These are phyloP conservation scores for Ormyrus pomaceus DNA, from an alignment of 2,888 invertebrate genomes.

Conservation along the genomic window DNA sequence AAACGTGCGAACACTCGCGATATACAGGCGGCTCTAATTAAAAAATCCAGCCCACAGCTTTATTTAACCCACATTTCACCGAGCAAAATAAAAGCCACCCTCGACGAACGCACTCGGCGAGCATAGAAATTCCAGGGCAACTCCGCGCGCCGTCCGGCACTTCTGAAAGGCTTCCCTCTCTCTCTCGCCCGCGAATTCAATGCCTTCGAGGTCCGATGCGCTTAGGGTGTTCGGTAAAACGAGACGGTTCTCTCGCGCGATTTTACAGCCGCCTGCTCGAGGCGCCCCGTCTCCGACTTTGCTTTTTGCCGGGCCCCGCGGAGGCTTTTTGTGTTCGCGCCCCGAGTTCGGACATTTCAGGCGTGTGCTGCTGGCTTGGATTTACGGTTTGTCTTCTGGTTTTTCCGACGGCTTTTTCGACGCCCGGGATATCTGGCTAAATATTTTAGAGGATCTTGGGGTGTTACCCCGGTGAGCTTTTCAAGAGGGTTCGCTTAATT, in stretches of 20 bases:
- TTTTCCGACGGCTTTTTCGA: not conserved
- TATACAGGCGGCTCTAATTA: not conserved
- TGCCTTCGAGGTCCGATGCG: conserved; percentile 14
- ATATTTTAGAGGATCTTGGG: no score
- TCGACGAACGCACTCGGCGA: not conserved
- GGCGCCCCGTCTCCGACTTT: not conserved
- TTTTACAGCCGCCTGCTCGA: not conserved
- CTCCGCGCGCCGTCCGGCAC: not conserved
- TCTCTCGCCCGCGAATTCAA: not conserved
- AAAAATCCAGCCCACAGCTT: no score
- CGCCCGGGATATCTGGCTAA: no score
- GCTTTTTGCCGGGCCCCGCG: not conserved
- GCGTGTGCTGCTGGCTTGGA: not conserved
- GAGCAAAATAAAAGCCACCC: not conserved
- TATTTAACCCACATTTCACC: not conserved
- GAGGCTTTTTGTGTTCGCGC: not conserved
- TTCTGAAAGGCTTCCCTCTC: conserved; percentile 1
- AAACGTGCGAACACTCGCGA: not conserved
- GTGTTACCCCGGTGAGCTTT: no score
- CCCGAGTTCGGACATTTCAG: not conserved
- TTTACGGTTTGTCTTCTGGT: not conserved
- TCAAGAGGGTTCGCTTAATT: not conserved
- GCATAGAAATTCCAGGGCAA: not conserved
- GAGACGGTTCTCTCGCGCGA: not conserved
- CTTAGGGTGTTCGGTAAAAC: not conserved